These are phyloP conservation scores for Itoplectis maculator DNA, from an alignment of 2,888 invertebrate genomes.

Conservation along the genomic window DNA sequence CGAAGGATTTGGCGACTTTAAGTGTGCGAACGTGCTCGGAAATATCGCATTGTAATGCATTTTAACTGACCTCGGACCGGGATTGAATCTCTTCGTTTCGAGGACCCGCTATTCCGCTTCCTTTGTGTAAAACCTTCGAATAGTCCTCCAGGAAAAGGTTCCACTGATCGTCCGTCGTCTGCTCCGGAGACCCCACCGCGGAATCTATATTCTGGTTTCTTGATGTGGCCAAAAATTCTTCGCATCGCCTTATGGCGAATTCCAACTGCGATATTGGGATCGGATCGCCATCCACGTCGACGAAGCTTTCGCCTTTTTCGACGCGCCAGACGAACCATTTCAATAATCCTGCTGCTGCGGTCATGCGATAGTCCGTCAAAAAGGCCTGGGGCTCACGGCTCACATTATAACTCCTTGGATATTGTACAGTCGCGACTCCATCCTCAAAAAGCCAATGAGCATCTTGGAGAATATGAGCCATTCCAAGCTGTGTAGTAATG, in stretches of 20 bases:
- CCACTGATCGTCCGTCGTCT: conserved; percentile 87
- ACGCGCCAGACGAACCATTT: conserved; percentile 86
- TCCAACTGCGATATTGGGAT: conserved; percentile 86
- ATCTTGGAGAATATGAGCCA: conserved; percentile 84
- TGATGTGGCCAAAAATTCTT: conserved; percentile 86
- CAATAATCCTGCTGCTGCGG: conserved; percentile 91
- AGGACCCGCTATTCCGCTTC: conserved; percentile 72
- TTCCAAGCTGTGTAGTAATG: conserved; percentile 74
- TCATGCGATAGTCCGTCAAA: conserved; percentile 90
- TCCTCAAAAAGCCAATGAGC: conserved; percentile 88
- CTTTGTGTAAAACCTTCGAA: conserved; percentile 87
- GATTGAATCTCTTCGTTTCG: conserved; percentile 48
- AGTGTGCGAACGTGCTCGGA: conserved; percentile 23
- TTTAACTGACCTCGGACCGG: conserved; percentile 69
- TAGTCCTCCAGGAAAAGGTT: conserved; percentile 88
- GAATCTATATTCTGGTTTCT: conserved; percentile 88
- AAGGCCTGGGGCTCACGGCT: conserved; percentile 87
- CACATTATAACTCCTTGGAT: conserved; percentile 90
- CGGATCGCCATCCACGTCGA: conserved; percentile 62
- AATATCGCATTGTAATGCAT: conserved; percentile 46
- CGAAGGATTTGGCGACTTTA: neutral
- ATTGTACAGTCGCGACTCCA: conserved; percentile 87
- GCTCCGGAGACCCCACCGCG: conserved; percentile 81
- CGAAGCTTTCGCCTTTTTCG: conserved; percentile 66
- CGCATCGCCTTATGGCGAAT: conserved; percentile 90